phyloP scores from a whole-genome alignment of 2,888 invertebrate species.

The Hirtodrosophila cameraria region DNA sequence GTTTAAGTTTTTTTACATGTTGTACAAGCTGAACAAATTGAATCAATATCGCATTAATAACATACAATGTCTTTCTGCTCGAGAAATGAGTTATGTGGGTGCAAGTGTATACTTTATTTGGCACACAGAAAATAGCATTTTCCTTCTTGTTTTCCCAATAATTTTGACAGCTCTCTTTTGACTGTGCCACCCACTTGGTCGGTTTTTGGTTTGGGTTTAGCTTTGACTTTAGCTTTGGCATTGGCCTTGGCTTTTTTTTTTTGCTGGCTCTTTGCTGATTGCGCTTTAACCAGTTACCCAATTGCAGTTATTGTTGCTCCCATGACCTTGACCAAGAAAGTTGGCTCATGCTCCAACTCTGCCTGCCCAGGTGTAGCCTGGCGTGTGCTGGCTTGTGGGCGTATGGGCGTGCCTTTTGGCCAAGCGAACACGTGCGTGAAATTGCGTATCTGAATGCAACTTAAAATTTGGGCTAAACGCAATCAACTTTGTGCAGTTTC shows the following conservation, averaged over 20 bases:
- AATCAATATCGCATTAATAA: too few species aligned
- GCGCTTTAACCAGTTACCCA: neutral
- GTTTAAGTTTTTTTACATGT: too few species aligned
- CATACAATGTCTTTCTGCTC: too few species aligned
- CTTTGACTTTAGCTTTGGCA: constrained; percentile 7
- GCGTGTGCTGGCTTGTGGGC: neutral
- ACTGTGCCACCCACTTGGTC: constrained; percentile 23
- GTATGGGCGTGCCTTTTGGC: constrained; percentile 27
- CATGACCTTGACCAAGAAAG: constrained; percentile 69
- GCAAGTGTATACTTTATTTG: too few species aligned
- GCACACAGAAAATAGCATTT: too few species aligned
- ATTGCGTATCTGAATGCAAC: constrained; percentile 36
- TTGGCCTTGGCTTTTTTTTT: too few species aligned
- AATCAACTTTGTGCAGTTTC: neutral
- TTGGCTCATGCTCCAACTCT: constrained; percentile 7
- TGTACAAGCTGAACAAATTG: too few species aligned
- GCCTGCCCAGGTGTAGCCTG: neutral
- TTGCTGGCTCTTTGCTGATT: constrained; percentile 26
- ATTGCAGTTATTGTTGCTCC: constrained; percentile 2
- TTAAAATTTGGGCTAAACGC: too few species aligned
- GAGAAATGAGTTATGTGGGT: too few species aligned
- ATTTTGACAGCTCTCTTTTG: neutral
- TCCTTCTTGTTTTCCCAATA: constrained; percentile 3
- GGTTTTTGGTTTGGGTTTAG: too few species aligned
- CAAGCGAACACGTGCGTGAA: constrained; percentile 20